A percentile compares a stretch with the other conserved stretches of the same genome.
Evolutionary conservation across 2,888 invertebrate genomes (phyloP).

Genomic region (Acrocera orbiculus): DNA sequence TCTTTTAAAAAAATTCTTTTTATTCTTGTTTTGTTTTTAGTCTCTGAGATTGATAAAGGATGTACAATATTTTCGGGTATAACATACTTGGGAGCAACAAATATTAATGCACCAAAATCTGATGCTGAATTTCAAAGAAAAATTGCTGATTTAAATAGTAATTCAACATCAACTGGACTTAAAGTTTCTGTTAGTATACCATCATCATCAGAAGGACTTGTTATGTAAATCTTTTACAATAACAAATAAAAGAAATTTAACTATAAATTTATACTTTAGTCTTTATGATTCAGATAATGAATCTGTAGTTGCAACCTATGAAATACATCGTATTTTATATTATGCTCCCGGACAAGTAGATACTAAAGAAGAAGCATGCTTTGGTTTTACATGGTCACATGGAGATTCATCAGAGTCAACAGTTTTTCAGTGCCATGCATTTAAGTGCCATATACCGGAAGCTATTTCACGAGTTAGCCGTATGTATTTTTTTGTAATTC

Average conservation of each 20-base stretch:
- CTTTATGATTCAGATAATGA: slow-evolving; percentile 55
- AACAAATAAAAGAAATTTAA: not conserved
- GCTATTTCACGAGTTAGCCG: slow-evolving; percentile 67
- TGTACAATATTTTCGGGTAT: slow-evolving; percentile 86
- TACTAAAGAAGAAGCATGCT: slow-evolving; percentile 77
- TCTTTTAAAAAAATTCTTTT: slow-evolving; percentile 5
- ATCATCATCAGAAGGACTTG: slow-evolving; percentile 77
- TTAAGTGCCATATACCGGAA: slow-evolving; percentile 86
- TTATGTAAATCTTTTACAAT: slow-evolving; percentile 51
- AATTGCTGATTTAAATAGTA: slow-evolving; percentile 73
- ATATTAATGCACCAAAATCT: slow-evolving; percentile 81
- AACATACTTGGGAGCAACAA: slow-evolving; percentile 80
- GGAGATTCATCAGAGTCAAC: slow-evolving; percentile 76
- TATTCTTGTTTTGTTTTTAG: slow-evolving; percentile 25
- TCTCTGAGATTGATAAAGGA: slow-evolving; percentile 71
- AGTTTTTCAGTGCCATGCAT: slow-evolving; percentile 93
- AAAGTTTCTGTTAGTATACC: slow-evolving; percentile 87
- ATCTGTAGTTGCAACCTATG: slow-evolving; percentile 61
- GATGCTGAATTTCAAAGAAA: slow-evolving; percentile 84
- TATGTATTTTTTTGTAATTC: slow-evolving; percentile 32
- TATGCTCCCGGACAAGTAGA: slow-evolving; percentile 80
- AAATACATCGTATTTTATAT: slow-evolving; percentile 83
- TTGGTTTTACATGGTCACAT: slow-evolving; percentile 95
- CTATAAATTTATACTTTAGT: slow-evolving; percentile 31
- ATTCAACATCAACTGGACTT: slow-evolving; percentile 49